A percentile compares a stretch with the other conserved stretches of the same genome.
Conservation (phyloP, 2,797 vertebrate genomes). For the Balearica regulorum region DNA sequence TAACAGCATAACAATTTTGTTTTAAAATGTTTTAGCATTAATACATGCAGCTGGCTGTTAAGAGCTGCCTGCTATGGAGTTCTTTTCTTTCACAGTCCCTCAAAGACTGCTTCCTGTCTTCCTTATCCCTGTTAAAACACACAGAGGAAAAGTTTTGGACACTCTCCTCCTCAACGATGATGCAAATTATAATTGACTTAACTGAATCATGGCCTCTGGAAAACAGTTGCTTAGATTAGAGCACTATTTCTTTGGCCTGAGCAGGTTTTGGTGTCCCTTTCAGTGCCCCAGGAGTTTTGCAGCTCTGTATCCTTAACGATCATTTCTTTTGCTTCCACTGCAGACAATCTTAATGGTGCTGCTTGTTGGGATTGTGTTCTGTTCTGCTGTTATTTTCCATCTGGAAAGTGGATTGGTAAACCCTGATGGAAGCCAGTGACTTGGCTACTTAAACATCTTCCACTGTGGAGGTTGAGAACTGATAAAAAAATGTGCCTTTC, state of each 20-base stretch:
- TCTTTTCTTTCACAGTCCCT: not conserved
- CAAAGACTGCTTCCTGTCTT: not conserved
- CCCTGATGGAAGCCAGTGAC: not conserved
- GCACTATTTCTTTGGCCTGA: not conserved
- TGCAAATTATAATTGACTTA: not conserved
- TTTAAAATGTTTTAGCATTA: not conserved
- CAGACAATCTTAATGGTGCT: not conserved
- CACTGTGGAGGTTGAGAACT: not conserved
- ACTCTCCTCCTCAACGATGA: not conserved
- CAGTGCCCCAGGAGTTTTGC: not conserved
- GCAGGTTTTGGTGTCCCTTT: not conserved
- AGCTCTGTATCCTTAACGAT: not conserved
- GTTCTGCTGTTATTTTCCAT: not conserved
- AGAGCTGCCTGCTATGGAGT: not conserved
- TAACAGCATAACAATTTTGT: not conserved
- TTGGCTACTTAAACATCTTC: not conserved
- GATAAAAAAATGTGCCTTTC: not conserved
- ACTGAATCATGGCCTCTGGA: not conserved
- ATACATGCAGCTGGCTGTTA: not conserved
- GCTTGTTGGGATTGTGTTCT: not conserved
- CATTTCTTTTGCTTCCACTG: not conserved
- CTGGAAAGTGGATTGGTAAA: not conserved
- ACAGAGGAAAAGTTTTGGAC: not conserved
- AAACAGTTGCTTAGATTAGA: not conserved
- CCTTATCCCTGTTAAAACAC: not conserved